Percentiles rank a stretch among this genome's conserved stretches.
These are phyloP conservation scores for Prunella strophiata DNA, from an alignment of 2,797 vertebrate genomes.

Conservation along the genomic window DNA sequence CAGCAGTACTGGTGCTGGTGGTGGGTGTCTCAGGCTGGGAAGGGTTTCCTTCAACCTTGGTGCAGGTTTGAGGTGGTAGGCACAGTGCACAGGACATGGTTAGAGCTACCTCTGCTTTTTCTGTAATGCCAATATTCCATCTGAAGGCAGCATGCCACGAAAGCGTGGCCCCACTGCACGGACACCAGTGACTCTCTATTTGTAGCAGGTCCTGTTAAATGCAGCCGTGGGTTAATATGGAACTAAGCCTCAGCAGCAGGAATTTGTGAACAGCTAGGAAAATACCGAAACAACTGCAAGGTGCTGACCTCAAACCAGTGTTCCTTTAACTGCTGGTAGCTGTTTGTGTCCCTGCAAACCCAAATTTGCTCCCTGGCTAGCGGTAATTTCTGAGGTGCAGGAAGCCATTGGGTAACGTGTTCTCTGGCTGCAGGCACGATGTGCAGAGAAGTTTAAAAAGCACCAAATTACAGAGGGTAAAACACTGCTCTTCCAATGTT, in stretches of 20 bases:
- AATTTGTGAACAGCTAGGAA: constrained; percentile 51
- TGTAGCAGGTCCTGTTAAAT: constrained; percentile 2
- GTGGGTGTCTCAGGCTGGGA: neutral
- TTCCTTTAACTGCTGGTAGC: constrained; percentile 46
- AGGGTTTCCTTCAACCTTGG: neutral
- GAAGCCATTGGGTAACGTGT: constrained; percentile 32
- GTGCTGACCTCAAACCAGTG: constrained; percentile 67
- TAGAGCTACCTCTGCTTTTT: neutral
- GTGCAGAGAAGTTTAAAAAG: constrained; percentile 5
- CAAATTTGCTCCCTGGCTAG: neutral
- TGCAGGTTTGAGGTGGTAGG: neutral
- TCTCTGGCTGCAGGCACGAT: neutral
- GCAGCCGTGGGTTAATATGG: constrained; percentile 29
- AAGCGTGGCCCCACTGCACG: accelerated
- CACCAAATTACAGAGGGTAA: neutral
- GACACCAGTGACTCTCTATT: neutral
- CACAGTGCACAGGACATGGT: neutral
- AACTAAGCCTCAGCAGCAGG: constrained; percentile 32
- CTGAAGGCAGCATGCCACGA: neutral
- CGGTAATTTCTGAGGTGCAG: neutral
- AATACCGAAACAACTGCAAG: constrained; percentile 42
- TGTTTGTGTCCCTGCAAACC: constrained; percentile 38
- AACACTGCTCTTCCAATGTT: neutral
- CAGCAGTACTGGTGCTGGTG: neutral
- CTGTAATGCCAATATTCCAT: neutral